A percentile compares a stretch with the other conserved stretches of the same genome.
Conservation (phyloP, 30 jellyfish, hydroid and myxozoan genomes). For the Hydra vulgaris region DNA sequence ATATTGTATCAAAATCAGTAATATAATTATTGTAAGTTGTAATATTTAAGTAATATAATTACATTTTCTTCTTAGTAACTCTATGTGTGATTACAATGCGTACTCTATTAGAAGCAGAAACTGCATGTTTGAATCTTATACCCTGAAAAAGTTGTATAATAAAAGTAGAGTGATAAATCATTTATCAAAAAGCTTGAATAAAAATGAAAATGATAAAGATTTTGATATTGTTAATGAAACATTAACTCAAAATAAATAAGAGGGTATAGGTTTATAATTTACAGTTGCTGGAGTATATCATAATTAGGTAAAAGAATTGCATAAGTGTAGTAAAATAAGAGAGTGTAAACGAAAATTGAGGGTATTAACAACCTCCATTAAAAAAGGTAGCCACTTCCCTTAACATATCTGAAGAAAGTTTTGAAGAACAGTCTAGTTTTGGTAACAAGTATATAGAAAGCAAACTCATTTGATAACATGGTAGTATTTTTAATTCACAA, state of each 20-base stretch:
- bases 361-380: no score
- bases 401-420: no score
- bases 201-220: neutral
- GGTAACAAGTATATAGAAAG: no score
- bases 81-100: neutral
- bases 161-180: neutral
- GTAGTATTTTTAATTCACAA: no score
- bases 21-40: neutral
- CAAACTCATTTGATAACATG: no score
- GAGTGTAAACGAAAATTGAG: neutral
- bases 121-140: neutral
- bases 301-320: neutral
- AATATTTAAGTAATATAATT: no score
- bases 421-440: no score
- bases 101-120: neutral
- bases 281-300: neutral
- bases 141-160: neutral
- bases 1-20: neutral
- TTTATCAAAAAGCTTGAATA: neutral
- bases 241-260: neutral
- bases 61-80: neutral
- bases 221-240: neutral
- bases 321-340: neutral
- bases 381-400: no score
- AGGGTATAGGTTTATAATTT: neutral